These are phyloP conservation scores for Picus viridis DNA, from an alignment of 2,797 vertebrate species.

Conservation along the genomic window DNA sequence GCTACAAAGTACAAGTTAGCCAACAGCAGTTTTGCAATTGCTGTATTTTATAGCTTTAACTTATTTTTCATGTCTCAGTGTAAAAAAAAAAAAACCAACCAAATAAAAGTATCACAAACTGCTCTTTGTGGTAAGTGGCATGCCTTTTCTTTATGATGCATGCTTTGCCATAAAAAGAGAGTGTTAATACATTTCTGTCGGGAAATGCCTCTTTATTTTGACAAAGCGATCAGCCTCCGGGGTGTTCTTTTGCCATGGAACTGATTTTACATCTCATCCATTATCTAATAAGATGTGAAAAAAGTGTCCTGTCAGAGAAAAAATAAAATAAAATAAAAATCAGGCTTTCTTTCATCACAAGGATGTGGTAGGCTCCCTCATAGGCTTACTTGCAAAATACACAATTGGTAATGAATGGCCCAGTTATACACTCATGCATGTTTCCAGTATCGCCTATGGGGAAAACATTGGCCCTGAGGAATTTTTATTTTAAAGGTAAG, in stretches of 20 bases:
- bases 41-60: slow-evolving; percentile 27
- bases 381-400: neutral
- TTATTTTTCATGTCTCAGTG: slow-evolving; percentile 40
- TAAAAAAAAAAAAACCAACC: neutral
- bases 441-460: neutral
- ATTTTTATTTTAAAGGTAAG: neutral
- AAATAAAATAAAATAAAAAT: neutral
- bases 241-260: slow-evolving; percentile 70
- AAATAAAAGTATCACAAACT: neutral
- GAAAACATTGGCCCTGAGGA: neutral
- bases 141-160: slow-evolving; percentile 58
- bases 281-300: slow-evolving; percentile 75
- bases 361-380: neutral
- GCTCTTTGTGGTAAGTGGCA: slow-evolving; percentile 49
- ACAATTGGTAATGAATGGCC: neutral
- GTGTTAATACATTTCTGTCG: slow-evolving; percentile 70
- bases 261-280: slow-evolving; percentile 78
- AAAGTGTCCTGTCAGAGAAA: slow-evolving; percentile 21
- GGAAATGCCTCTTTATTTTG: slow-evolving; percentile 79
- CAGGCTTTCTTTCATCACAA: slow-evolving; percentile 4
- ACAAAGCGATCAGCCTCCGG: slow-evolving; percentile 77
- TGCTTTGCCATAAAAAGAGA: slow-evolving; percentile 55
- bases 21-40: slow-evolving; percentile 26
- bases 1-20: neutral
- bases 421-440: neutral